phyloP scores from a whole-genome alignment of 2,888 invertebrate species.

The Parnassius apollo region DNA sequence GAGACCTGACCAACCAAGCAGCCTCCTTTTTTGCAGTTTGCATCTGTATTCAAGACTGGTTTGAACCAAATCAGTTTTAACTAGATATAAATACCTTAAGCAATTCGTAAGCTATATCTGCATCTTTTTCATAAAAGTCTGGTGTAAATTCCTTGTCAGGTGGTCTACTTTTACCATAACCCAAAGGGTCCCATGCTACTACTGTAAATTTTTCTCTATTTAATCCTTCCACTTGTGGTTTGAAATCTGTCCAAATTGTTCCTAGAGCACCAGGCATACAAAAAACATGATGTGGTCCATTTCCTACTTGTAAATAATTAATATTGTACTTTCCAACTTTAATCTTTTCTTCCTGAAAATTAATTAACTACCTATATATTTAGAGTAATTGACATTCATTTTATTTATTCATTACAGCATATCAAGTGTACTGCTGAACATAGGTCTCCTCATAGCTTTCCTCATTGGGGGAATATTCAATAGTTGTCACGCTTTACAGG shows the following conservation, averaged over 20 bases:
- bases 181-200: conserved; percentile 92
- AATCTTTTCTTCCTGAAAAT: conserved; percentile 82
- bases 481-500: no score
- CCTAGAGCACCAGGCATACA: conserved; percentile 92
- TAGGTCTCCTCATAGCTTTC: no score
- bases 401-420: no score
- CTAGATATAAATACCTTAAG: conserved; percentile 81
- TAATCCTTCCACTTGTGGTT: conserved; percentile 86
- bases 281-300: conserved; percentile 82
- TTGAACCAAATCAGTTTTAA: neutral
- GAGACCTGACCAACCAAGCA: no score
- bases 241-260: conserved; percentile 91
- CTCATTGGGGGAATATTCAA: no score
- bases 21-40: no score
- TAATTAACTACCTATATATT: no score
- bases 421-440: no score
- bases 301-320: conserved; percentile 82
- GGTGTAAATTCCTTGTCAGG: conserved; percentile 86
- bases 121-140: conserved; percentile 89
- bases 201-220: conserved; percentile 83
- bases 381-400: no score
- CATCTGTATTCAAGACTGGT: no score
- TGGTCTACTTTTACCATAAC: conserved; percentile 92
- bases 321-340: conserved; percentile 80
- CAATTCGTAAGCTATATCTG: conserved; percentile 84